phyloP scores from a whole-genome alignment of 2,113 vertebrate genomes.

The Bos javanicus region DNA sequence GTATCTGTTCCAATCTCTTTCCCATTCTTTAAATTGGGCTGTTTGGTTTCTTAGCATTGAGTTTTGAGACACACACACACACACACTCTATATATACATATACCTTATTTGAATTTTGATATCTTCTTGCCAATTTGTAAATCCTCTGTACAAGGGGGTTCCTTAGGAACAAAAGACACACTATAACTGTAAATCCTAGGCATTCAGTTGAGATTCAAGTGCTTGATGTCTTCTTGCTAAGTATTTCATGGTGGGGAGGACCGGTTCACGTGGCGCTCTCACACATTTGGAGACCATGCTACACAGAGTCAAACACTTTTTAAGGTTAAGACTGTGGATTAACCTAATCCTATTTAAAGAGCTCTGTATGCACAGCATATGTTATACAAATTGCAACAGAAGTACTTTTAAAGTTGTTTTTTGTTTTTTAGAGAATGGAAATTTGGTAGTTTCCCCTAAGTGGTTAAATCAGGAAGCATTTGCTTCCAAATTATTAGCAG shows the following conservation, averaged over 20 bases:
- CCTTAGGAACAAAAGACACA: background rate
- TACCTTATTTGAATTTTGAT: background rate
- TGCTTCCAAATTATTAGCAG: conserved; percentile 52
- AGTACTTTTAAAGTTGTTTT: conserved; percentile 23
- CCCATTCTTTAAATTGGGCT: background rate
- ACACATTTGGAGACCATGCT: conserved; percentile 40
- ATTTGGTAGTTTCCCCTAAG: background rate
- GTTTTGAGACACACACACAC: background rate
- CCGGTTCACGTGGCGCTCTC: background rate
- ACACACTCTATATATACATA: background rate
- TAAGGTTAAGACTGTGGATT: conserved; percentile 17
- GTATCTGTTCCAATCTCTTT: background rate
- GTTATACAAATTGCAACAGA: conserved; percentile 1
- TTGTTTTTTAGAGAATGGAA: conserved; percentile 29
- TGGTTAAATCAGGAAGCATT: conserved; percentile 2
- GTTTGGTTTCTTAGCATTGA: background rate
- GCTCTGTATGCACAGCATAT: conserved; percentile 26
- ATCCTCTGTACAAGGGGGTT: background rate
- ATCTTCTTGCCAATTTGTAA: background rate
- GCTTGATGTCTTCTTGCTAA: background rate
- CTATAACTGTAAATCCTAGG: background rate
- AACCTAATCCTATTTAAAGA: conserved; percentile 54
- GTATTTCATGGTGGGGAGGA: background rate
- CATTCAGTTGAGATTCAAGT: background rate
- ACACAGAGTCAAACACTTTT: conserved; percentile 29